A percentile compares a stretch with the other conserved stretches of the same genome.
These are phyloP conservation scores for Rhineura floridana DNA, from an alignment of 2,113 vertebrate species.

Conservation along the genomic window DNA sequence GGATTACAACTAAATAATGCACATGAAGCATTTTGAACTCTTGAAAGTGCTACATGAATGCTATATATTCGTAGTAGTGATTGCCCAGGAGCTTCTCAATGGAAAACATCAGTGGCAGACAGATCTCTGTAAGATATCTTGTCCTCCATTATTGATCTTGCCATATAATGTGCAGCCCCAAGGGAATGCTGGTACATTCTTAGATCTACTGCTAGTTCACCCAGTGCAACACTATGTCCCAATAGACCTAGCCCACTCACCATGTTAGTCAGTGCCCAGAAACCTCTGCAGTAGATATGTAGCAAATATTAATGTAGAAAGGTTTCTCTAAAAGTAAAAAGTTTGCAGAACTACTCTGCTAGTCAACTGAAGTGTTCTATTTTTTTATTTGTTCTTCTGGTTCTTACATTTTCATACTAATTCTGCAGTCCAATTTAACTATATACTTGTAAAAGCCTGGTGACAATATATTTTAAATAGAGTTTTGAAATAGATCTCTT, in stretches of 20 bases:
- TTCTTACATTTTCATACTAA: not conserved
- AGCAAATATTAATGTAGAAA: not conserved
- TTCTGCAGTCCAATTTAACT: not conserved
- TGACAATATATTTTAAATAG: not conserved
- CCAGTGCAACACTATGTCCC: too few species aligned
- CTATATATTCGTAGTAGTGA: too few species aligned
- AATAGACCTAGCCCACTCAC: not conserved
- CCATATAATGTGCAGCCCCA: not conserved
- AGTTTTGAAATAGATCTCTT: slow-evolving; percentile 18
- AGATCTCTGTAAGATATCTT: not conserved
- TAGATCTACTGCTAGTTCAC: too few species aligned
- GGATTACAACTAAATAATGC: not conserved
- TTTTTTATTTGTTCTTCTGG: not conserved
- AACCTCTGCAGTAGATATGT: not conserved
- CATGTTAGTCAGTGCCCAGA: not conserved
- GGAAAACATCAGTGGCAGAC: not conserved
- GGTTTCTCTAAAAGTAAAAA: not conserved
- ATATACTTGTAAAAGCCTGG: not conserved
- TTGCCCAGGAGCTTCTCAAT: not conserved
- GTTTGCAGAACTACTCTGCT: not conserved
- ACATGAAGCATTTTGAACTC: not conserved
- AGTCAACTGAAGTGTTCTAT: not conserved
- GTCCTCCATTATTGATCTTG: not conserved
- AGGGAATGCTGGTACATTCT: not conserved
- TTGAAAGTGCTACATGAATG: not conserved